Base-by-base conservation (phyloP, 2,888 invertebrate genomes). In the Lasius platythorax region DNA sequence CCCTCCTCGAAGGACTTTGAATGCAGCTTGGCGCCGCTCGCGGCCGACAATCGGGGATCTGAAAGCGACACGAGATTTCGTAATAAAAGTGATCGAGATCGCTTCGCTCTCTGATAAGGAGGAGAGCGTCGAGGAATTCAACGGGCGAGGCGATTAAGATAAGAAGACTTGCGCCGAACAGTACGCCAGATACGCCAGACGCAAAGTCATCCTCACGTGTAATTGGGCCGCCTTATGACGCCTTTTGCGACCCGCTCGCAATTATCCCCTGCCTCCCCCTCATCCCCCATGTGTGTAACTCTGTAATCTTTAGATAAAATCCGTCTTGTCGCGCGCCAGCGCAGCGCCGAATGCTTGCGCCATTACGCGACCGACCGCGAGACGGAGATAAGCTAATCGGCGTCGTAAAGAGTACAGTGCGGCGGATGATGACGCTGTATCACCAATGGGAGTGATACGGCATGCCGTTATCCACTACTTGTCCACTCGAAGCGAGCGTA, bases 151-250 rank as follows among this genome's bases (percentile, higher is more conserved):
- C 43, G 66, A 12, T 58, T 78, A 64, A 82, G 79, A 82, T 82
- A 78, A 82, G 82, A 78, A 78, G 78, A 23, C 15, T 66, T 63
- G 81, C 23, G 23, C 46, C 28, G 61, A 74, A 53, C 61, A 18
- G 53, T n/a, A 40, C 18, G 9, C 11, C 46, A 18, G 84, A 81
- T 84, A 67, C 67, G 40, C 30, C 74, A 4, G 66, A 53, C n/a
- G 50, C 56, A 63, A 40, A 74, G 75, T 82, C 81, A 67, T 79
- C 66, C 43, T 56, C 68, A 9, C 72, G 76, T 85, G 87, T 89
- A 92, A 93, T 92, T 91, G 92, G 86, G 87, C 87, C 89, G 85
- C 70, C 92, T 91, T 91, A 91, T 82, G 92, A 91, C 88, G 79
- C 84, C 88, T 89, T 82, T 61, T 63, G 85, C 81, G 85, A 64